Evolutionary conservation across 2,113 vertebrate species (phyloP), one percentile per base, ranked within the genome.

Genomic region (Hucho hucho): DNA sequence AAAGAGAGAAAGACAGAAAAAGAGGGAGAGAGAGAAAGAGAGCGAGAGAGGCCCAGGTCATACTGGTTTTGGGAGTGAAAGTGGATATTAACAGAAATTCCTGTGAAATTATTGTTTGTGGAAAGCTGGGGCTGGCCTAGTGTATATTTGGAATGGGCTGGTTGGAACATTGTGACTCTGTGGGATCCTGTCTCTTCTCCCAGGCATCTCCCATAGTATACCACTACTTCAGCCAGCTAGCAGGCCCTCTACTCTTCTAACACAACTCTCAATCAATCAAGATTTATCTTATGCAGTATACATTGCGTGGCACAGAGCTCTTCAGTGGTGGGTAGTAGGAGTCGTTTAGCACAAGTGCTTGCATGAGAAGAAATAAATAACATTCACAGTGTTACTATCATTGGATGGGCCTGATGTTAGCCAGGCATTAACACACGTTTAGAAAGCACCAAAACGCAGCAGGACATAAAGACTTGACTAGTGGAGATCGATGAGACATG

Each of bases 321-420:
- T 83, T 91, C 79, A 84, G 85, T 78, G 82, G 78, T 82, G 77
- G 78, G 89, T 69, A 37, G 88, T 73, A 26, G 18, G 29, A 87
- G 86, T 87, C 89, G 77, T 92, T 90, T 89, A 90, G 83, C 84
- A 88, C 86, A 87, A 90, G 90, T 89, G 89, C 85, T 90, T 89
- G 88, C 89, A 87, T 89, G 88, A 90, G 88, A 88, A 86, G 86
- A 88, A 88, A 90, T 90, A 90, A 90, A 91, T 91, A 90, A 89
- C 87, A 88, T 92, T 92, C 90, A 90, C 87, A 85, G 87, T 87
- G 87, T 84, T 86, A 89, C 86, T 86, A 89, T 88, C 87, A 87
- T 80, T 83, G 87, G 49, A 84, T 18, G 82, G 86, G 76, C 87
- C 82, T 85, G 88, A 83, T 90, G 87, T 89, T 90, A 86, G 85